A percentile compares a stretch with the other conserved stretches of the same genome.
These are phyloP conservation scores for Acronicta aceris DNA, from an alignment of 2,888 invertebrate species.

Conservation along the genomic window DNA sequence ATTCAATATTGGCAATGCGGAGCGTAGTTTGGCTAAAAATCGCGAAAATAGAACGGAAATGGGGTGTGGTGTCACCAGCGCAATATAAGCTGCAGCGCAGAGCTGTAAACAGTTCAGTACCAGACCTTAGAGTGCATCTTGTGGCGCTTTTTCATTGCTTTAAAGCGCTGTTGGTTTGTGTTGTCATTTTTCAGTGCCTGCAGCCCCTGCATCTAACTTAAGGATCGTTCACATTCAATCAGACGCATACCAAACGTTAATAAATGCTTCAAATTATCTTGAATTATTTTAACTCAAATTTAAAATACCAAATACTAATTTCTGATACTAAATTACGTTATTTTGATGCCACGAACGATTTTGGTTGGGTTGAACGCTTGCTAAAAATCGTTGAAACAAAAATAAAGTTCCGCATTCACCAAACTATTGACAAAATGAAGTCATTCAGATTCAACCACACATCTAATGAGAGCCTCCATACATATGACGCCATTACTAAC, in stretches of 20 bases:
- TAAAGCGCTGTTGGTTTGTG: conserved; percentile 57
- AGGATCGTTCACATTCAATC: conserved; percentile 5
- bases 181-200: conserved; percentile 55
- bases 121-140: conserved; percentile 66
- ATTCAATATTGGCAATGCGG: conserved; percentile 73
- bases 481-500: conserved; percentile 53
- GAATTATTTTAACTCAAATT: no score
- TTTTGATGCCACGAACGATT: no score
- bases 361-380: no score
- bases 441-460: conserved; percentile 42
- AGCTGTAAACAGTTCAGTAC: conserved; percentile 69
- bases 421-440: conserved; percentile 36
- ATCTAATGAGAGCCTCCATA: conserved; percentile 53
- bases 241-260: no score
- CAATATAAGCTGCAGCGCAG: conserved; percentile 68
- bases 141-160: conserved; percentile 65
- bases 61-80: conserved; percentile 71
- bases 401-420: background rate
- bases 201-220: conserved; percentile 30
- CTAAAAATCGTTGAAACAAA: background rate
- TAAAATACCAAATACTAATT: no score
- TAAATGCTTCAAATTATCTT: no score
- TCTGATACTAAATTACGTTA: no score
- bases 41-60: conserved; percentile 76
- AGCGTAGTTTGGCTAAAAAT: conserved; percentile 76